phyloP scores from a whole-genome alignment of 2,888 invertebrate species.

The Brachypterus glaber region DNA sequence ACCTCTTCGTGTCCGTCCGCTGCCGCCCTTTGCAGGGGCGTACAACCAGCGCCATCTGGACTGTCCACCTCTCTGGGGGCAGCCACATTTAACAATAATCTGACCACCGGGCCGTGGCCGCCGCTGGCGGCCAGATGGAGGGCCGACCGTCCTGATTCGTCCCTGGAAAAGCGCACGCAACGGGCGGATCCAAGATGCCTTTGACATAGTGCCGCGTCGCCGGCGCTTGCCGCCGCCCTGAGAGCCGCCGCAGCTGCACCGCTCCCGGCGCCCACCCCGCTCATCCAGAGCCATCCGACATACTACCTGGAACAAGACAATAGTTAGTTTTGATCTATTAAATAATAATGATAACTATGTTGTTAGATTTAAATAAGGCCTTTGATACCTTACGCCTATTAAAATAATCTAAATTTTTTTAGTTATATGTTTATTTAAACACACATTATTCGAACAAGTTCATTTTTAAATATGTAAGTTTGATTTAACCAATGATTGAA shows the following conservation, averaged over 20 bases:
- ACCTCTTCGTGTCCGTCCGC: constrained; percentile 74
- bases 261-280: constrained; percentile 27
- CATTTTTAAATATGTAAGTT: too few relatives aligned
- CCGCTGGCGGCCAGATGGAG: constrained; percentile 38
- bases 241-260: constrained; percentile 30
- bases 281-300: constrained; percentile 40
- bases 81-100: constrained; percentile 36
- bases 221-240: constrained; percentile 37
- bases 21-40: constrained; percentile 69
- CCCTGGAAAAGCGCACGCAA: constrained; percentile 37
- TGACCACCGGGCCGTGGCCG: constrained; percentile 35
- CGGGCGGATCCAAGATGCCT: constrained; percentile 32
- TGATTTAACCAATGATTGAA: too few relatives aligned
- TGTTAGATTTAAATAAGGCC: too few relatives aligned
- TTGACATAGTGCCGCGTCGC: constrained; percentile 35
- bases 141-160: constrained; percentile 37
- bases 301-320: constrained; percentile 29
- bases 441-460: too few relatives aligned
- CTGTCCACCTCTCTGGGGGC: constrained; percentile 46
- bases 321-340: too few relatives aligned
- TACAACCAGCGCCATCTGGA: constrained; percentile 53
- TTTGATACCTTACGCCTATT: too few relatives aligned
- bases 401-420: too few relatives aligned
- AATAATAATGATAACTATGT: too few relatives aligned
- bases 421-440: too few relatives aligned